Conservation (phyloP, 1,140 invertebrate genomes). For the Gonatopus flavifemur region DNA sequence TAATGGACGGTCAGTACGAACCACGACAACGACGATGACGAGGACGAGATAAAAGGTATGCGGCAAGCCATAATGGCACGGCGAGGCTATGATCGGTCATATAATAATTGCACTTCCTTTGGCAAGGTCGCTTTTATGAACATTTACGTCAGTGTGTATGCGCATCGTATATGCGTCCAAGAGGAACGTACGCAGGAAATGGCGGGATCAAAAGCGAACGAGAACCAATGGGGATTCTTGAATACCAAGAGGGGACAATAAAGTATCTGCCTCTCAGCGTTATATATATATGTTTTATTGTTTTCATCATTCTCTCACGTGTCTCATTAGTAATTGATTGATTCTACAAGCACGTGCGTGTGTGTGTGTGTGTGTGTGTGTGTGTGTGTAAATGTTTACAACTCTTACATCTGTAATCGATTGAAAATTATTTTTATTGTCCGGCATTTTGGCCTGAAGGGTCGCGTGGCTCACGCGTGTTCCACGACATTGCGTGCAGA, state of each 20-base stretch:
- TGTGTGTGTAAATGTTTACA: no score
- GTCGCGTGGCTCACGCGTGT: conserved; percentile 36
- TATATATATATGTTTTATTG: no score
- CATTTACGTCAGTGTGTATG: not conserved
- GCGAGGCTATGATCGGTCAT: not conserved
- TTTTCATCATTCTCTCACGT: no score
- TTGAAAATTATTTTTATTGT: conserved; percentile 1
- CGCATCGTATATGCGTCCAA: not conserved
- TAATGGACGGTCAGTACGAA: no score
- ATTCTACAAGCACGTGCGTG: no score
- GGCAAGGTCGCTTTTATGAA: not conserved
- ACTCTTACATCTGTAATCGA: not conserved
- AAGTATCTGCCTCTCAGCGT: no score
- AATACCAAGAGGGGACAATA: no score
- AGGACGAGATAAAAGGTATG: no score
- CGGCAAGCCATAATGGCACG: not conserved
- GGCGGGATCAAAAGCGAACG: not conserved
- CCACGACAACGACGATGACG: no score
- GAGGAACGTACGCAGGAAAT: not conserved
- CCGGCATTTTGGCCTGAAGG: conserved; percentile 2
- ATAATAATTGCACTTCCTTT: not conserved
- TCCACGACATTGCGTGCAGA: conserved; percentile 20
- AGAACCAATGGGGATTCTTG: no score
- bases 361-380: no score
- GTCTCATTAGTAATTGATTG: no score